phyloP scores from a whole-genome alignment of 2,888 invertebrate genomes.

The Lasioglossum leucozonium region DNA sequence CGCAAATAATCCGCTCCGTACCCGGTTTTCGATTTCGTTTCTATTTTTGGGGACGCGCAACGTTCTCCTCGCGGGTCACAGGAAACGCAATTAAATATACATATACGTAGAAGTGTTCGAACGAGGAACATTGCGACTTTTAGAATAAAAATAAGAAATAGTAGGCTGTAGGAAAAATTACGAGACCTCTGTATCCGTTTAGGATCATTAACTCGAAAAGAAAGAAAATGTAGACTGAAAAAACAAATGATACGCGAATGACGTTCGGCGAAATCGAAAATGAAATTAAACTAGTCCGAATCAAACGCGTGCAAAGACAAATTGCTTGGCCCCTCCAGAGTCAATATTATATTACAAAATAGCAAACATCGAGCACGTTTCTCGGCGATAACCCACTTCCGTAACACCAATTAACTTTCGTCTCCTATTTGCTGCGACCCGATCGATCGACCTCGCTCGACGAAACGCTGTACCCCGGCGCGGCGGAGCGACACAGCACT shows the following conservation, averaged over 20 bases:
- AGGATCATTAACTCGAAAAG: no score
- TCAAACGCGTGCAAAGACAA: neutral
- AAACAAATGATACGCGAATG: neutral
- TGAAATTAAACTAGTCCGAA: neutral
- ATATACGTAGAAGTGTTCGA: no score
- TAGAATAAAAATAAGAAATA: no score
- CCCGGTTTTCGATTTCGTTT: neutral
- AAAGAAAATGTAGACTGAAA: no score
- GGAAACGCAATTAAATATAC: neutral
- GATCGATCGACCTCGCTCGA: neutral
- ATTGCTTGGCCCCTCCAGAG: neutral
- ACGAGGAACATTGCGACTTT: no score
- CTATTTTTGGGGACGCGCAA: neutral
- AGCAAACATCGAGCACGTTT: neutral
- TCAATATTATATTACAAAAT: constrained; percentile 2
- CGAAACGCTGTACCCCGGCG: neutral
- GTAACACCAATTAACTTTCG: constrained; percentile 4
- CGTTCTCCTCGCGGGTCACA: neutral
- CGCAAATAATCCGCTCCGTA: neutral
- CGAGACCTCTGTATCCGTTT: no score
- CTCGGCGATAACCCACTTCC: neutral
- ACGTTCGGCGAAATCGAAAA: neutral
- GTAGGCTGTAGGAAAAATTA: no score
- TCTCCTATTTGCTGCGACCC: neutral
- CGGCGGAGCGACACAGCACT: neutral